A percentile compares a stretch with the other conserved stretches of the same genome.
Conservation (phyloP, 2,113 vertebrate genomes). For the Tautogolabrus adspersus region DNA sequence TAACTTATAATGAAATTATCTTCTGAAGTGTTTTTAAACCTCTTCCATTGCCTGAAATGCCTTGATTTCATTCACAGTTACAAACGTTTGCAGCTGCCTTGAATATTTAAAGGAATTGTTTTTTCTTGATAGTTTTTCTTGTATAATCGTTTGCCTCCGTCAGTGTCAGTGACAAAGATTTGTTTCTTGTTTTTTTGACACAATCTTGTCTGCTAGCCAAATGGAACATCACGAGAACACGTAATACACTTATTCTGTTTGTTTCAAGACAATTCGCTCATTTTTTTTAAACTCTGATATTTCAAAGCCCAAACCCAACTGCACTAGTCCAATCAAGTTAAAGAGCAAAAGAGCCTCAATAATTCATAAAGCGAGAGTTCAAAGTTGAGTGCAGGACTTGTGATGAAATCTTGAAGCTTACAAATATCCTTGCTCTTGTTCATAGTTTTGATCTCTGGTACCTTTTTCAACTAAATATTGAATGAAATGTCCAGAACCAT, state of each 20-base stretch:
- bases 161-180: slow-evolving; percentile 29
- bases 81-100: slow-evolving; percentile 23
- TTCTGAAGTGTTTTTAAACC: not conserved
- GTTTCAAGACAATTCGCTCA: not conserved
- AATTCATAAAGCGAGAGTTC: slow-evolving; percentile 52
- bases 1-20: slow-evolving; percentile 9
- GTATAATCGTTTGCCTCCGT: slow-evolving; percentile 13
- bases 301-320: not conserved
- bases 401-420: slow-evolving; percentile 42
- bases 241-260: not conserved
- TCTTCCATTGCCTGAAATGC: not conserved
- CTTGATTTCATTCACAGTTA: slow-evolving; percentile 24
- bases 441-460: slow-evolving; percentile 35
- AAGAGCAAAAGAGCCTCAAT: slow-evolving; percentile 23
- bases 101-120: slow-evolving; percentile 26
- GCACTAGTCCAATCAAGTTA: slow-evolving; percentile 14
- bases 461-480: slow-evolving; percentile 20
- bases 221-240: not conserved
- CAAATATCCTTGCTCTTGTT: slow-evolving; percentile 38
- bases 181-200: slow-evolving; percentile 27
- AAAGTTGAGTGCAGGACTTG: slow-evolving; percentile 43
- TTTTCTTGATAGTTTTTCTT: slow-evolving; percentile 15
- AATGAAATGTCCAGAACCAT: slow-evolving; percentile 19
- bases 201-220: slow-evolving; percentile 10
- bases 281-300: not conserved